Conservation (phyloP, 2,113 vertebrate species). For the Chloropsis cyanopogon region DNA sequence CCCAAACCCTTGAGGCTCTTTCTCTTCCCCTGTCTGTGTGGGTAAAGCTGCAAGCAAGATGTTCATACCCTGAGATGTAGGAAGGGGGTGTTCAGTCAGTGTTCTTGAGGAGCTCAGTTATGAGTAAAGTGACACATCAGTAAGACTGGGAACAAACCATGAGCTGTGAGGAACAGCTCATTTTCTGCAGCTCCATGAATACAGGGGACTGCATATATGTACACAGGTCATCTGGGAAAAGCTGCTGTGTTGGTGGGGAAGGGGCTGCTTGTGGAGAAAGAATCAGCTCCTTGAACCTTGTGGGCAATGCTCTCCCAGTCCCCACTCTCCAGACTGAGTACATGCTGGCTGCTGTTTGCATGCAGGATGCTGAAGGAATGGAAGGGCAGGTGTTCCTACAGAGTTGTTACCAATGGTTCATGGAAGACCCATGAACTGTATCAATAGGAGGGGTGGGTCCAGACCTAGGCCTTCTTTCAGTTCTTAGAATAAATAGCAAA, state of each 20-base stretch:
- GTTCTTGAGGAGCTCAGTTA: background rate
- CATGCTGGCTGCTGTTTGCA: background rate
- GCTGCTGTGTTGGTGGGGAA: background rate
- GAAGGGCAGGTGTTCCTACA: background rate
- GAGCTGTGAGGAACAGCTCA: background rate
- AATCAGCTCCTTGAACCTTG: background rate
- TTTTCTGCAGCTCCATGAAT: background rate
- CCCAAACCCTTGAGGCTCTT: background rate
- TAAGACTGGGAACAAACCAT: background rate
- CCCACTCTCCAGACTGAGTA: background rate
- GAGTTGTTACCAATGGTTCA: background rate
- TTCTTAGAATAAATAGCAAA: background rate
- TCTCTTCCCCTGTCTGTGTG: background rate
- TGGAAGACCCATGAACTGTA: background rate
- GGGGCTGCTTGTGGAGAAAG: background rate
- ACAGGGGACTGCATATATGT: accelerated
- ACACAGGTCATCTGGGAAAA: background rate
- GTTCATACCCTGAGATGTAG: background rate
- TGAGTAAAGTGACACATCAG: background rate
- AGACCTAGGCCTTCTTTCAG: background rate
- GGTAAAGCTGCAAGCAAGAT: background rate
- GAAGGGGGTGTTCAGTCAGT: background rate
- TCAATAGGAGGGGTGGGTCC: background rate
- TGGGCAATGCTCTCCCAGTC: background rate
- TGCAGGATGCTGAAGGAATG: background rate